Base-by-base conservation (phyloP, 2,888 invertebrate genomes). In the Coenonympha glycerion region DNA sequence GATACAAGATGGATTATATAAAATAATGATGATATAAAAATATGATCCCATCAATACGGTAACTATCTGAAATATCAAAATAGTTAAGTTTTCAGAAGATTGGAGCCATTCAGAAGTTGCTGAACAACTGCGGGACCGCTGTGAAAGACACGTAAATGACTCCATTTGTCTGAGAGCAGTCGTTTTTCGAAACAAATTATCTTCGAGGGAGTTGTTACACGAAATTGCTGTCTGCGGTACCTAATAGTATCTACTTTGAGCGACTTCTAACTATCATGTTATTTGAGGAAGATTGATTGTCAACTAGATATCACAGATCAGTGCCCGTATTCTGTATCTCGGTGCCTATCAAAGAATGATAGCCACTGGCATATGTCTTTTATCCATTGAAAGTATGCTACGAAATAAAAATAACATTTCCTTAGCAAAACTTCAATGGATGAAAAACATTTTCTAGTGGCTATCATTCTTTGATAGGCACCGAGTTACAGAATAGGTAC, bases 121-220 rank as follows among this genome's bases (percentile, higher is more conserved):
- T 40, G 47, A 47, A 52, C 55, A 59, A 61, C 56, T 54, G 52
- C 46, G 44, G 31, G 37, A 52, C 49, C 48, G 52, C 50, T 55
- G 55, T 49, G 54, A 52, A 54, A 53, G 57, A 57, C 54, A 59
- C 55, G 53, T 52, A 56, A 61, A 59, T 52, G 56, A 57, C 54
- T 54, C 58, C 49, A 61, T 58, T 61, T 59, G 58, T 61, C 58
- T 59, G 59, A 56, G 57, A 55, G 58, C 57, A 58, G 56, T 55
- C 59, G 56, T 59, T 59, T 59, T 56, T 52, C 58, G 53, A 58
- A 57, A 61, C 57, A 61, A 59, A 61, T 61, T 57, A 61, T 58
- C 49, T 61, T 61, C 61, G 58, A 49, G 61, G 61, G 61, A 61
- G 58, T 57, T 59, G 61, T 58, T 55, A 52, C 46, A 34, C 40